Evolutionary conservation across 2,888 invertebrate species (phyloP), one percentile per base, ranked within the genome.

Genomic region (Thymelicus lineola): DNA sequence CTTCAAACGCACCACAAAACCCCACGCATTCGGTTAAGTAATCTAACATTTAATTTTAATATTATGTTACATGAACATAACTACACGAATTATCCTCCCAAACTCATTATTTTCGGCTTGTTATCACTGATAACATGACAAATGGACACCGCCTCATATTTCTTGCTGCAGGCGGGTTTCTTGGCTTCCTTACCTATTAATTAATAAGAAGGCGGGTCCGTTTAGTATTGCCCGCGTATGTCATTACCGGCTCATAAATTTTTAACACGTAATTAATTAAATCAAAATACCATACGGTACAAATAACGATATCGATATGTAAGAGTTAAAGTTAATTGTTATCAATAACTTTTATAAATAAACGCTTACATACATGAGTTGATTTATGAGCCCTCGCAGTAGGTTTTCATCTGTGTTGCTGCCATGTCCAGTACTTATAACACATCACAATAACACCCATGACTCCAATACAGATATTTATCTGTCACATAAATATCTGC

Each of bases 121-220:
- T 87, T 90, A 90, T 87, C 87, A 80, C 84, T 82, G 83, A 76
- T 81, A 75, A 75, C 79, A 84, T 90, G 89, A 92, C 90, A 90
- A 91, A 91, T 91, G 88, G 88, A 86, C 78, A 79, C 82, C 87
- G 86, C 87, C 89, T 88, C 77, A 66, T 73, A 71, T 68, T 71
- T 73, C 74, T 75, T 75, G 80, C 84, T 81, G 77, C 77, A 80
- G 85, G 84, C 82, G 79, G 82, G 79, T 84, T 87, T 87, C 88
- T 90, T 89, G 89, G 83, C 75, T 76, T 79, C 80, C 80, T 87
- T 88, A 28, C 28, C 28, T 28, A 91, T 89, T 90, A 91, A 91
- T 91, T 87, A 84, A n/a, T n/a, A n/a, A n/a, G 81, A 77, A 83
- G 89, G 86, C 84, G 87, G 85, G 77, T 79, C 75, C 75, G 20